These are phyloP conservation scores for Pollenia amentaria DNA, from an alignment of 2,888 invertebrate genomes.

Conservation along the genomic window DNA sequence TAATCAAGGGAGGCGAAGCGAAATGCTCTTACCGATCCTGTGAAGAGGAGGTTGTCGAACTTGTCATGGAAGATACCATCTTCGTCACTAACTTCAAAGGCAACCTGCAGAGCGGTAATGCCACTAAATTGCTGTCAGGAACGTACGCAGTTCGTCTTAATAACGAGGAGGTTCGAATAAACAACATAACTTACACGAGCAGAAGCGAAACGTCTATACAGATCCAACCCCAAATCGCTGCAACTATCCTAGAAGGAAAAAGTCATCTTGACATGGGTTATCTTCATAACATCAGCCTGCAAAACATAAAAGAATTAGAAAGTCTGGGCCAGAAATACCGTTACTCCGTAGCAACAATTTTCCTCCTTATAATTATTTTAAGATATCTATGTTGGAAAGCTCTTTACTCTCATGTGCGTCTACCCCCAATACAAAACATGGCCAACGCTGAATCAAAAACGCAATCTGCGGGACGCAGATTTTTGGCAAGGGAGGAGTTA, in stretches of 20 bases:
- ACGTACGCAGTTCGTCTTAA: slow-evolving; percentile 16
- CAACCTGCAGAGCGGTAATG: slow-evolving; percentile 22
- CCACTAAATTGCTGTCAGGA: slow-evolving; percentile 27
- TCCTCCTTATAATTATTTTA: no score
- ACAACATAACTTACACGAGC: neutral
- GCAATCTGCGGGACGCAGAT: no score
- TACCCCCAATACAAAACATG: neutral
- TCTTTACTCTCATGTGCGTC: neutral
- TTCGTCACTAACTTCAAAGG: slow-evolving; percentile 6
- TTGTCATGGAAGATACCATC: neutral
- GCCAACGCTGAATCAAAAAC: neutral
- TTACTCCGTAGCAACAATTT: neutral
- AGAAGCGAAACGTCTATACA: neutral
- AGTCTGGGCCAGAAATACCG: neutral
- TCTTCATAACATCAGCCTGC: slow-evolving; percentile 16
- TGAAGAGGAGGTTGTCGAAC: slow-evolving; percentile 22
- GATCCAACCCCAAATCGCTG: slow-evolving; percentile 13
- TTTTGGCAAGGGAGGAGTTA: no score
- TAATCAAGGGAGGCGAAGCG: slow-evolving; percentile 23
- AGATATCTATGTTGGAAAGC: neutral
- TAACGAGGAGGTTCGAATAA: slow-evolving; percentile 17
- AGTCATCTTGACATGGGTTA: slow-evolving; percentile 25
- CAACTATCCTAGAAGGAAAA: slow-evolving; percentile 15
- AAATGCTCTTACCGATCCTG: slow-evolving; percentile 25
- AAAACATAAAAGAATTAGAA: slow-evolving; percentile 28